Evolutionary conservation across 2,888 invertebrate genomes (phyloP).

Genomic region (Epistrophe eligans): DNA sequence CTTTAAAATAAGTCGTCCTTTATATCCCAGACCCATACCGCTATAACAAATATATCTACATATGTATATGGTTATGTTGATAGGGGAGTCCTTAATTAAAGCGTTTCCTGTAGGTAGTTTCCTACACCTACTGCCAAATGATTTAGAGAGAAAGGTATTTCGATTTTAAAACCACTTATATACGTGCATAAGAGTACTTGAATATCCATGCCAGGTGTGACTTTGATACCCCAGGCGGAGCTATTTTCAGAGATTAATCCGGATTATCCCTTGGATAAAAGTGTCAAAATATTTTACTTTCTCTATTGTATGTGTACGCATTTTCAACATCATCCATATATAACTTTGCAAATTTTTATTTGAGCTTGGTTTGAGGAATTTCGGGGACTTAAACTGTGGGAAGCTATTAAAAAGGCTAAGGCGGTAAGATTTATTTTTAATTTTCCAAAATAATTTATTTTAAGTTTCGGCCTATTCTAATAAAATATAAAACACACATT

Average conservation of each 20-base stretch:
- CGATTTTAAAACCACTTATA: constrained; percentile 25
- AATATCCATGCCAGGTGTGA: constrained; percentile 53
- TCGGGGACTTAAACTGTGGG: not conserved
- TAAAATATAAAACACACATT: too few species aligned
- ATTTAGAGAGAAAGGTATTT: constrained; percentile 34
- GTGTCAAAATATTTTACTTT: constrained; percentile 51
- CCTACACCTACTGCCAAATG: constrained; percentile 20
- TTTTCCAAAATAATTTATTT: too few species aligned
- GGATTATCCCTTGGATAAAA: constrained; percentile 58
- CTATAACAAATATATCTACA: not conserved
- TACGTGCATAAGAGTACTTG: not conserved
- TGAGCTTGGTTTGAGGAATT: not conserved
- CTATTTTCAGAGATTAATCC: constrained; percentile 64
- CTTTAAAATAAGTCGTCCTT: constrained; percentile 12
- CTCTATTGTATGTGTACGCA: not conserved
- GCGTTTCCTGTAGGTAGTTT: constrained; percentile 34
- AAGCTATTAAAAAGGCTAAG: not conserved
- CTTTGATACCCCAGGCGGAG: constrained; percentile 48
- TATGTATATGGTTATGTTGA: constrained; percentile 13
- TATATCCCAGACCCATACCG: constrained; percentile 14
- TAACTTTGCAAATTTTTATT: not conserved
- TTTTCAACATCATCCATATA: not conserved
- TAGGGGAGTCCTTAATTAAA: constrained; percentile 61
- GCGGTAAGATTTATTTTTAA: not conserved
- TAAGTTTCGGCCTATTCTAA: too few species aligned